Evolutionary conservation across 2,797 vertebrate genomes (phyloP).

Genomic region (Phyllotis vaccarum): DNA sequence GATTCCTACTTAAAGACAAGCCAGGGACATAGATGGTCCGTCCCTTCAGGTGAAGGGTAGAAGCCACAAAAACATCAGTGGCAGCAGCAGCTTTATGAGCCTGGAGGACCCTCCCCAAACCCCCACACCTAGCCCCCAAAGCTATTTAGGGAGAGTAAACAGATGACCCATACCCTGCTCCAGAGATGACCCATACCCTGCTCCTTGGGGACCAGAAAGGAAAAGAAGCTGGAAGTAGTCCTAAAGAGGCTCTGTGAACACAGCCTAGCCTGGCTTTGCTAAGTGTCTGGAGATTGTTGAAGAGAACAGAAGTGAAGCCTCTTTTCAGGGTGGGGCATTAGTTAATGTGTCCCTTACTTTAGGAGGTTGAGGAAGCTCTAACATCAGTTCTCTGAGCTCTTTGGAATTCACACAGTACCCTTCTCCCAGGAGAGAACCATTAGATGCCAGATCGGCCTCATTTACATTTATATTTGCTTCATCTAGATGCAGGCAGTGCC

Average conservation of each 20-base stretch:
- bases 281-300: slow-evolving; percentile 15
- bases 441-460: background rate
- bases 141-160: background rate
- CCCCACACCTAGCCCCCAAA: background rate
- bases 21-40: background rate
- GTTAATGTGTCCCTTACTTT: slow-evolving; percentile 70
- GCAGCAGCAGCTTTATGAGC: background rate
- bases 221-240: background rate
- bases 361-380: slow-evolving; percentile 56
- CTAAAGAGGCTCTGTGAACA: slow-evolving; percentile 60
- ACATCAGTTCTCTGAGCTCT: slow-evolving; percentile 12
- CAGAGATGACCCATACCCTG: too few relatives aligned
- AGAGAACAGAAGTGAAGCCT: slow-evolving; percentile 54
- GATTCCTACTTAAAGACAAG: background rate
- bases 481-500: background rate
- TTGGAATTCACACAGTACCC: slow-evolving; percentile 58
- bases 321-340: slow-evolving; percentile 75
- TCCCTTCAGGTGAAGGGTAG: background rate
- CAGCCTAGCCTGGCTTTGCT: slow-evolving; percentile 49
- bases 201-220: background rate
- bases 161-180: background rate
- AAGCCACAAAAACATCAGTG: background rate
- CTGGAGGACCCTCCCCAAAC: background rate
- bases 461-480: rapidly evolving
- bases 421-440: background rate